These are phyloP conservation scores for Pteromalus puparum DNA, from an alignment of 1,140 invertebrate species.

Conservation along the genomic window DNA sequence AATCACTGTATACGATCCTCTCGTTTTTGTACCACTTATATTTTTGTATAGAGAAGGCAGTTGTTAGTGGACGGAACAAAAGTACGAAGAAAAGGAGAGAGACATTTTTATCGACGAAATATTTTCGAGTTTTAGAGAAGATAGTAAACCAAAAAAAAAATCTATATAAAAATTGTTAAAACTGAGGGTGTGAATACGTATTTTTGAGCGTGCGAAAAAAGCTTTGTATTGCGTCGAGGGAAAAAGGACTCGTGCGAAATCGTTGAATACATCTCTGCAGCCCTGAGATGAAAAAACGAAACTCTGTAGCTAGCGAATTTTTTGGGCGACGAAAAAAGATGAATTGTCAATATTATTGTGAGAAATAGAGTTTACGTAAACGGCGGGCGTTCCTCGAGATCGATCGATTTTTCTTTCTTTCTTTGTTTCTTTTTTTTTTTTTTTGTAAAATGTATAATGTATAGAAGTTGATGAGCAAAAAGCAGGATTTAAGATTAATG, in stretches of 20 bases:
- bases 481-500: slow-evolving; percentile 35
- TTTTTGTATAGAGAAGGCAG: slow-evolving; percentile 40
- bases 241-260: slow-evolving; percentile 45
- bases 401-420: slow-evolving; percentile 34
- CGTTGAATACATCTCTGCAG: slow-evolving; percentile 29
- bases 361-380: not conserved
- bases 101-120: slow-evolving; percentile 39
- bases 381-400: slow-evolving; percentile 26
- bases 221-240: not conserved
- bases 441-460: slow-evolving; percentile 45
- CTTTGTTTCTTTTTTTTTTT: slow-evolving; percentile 36
- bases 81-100: not conserved
- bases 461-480: slow-evolving; percentile 31
- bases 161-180: slow-evolving; percentile 49
- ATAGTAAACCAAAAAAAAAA: slow-evolving; percentile 29
- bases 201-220: slow-evolving; percentile 34
- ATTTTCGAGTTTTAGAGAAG: slow-evolving; percentile 42
- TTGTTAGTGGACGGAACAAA: slow-evolving; percentile 16
- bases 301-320: slow-evolving; percentile 19
- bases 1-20: not conserved
- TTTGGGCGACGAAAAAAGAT: not conserved
- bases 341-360: not conserved
- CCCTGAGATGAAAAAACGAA: not conserved
- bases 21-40: slow-evolving; percentile 1
- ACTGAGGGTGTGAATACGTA: slow-evolving; percentile 21